Percentiles rank a stretch among this genome's conserved stretches.
Conservation (phyloP, 2,113 vertebrate genomes). For the Myotis brandtii region DNA sequence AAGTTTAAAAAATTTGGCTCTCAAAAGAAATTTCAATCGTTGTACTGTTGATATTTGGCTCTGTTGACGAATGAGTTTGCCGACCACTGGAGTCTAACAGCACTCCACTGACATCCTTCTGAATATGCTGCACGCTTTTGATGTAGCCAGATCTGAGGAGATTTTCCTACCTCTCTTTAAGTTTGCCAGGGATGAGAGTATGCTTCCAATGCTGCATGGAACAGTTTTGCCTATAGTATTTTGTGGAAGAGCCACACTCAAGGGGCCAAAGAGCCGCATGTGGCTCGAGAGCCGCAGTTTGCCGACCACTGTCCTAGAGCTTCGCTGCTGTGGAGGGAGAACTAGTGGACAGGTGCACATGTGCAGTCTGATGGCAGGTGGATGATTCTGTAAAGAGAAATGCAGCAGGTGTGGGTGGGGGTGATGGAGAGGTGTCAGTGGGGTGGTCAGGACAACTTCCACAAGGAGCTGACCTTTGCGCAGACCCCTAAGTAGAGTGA, state of each 20-base stretch:
- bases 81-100: neutral
- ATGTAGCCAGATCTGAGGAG: conserved; percentile 87
- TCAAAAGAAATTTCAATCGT: too few relatives aligned
- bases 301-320: neutral
- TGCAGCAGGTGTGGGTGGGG: neutral
- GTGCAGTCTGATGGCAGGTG: accelerated
- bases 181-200: conserved; percentile 82
- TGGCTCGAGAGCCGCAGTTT: too few relatives aligned
- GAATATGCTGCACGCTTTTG: conserved; percentile 88
- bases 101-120: conserved; percentile 89
- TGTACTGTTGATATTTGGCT: too few relatives aligned
- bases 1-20: too few relatives aligned
- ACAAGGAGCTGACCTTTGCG: neutral
- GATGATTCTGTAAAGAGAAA: neutral
- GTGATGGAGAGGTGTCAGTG: neutral
- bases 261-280: too few relatives aligned
- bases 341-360: neutral
- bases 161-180: conserved; percentile 52
- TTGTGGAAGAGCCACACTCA: too few relatives aligned
- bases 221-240: conserved; percentile 88
- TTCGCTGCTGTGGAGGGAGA: neutral
- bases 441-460: neutral
- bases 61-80: too few relatives aligned
- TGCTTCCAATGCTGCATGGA: conserved; percentile 91
- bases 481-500: neutral